Evolutionary conservation across 2,888 invertebrate species (phyloP).

Genomic region (Agrochola circellaris): DNA sequence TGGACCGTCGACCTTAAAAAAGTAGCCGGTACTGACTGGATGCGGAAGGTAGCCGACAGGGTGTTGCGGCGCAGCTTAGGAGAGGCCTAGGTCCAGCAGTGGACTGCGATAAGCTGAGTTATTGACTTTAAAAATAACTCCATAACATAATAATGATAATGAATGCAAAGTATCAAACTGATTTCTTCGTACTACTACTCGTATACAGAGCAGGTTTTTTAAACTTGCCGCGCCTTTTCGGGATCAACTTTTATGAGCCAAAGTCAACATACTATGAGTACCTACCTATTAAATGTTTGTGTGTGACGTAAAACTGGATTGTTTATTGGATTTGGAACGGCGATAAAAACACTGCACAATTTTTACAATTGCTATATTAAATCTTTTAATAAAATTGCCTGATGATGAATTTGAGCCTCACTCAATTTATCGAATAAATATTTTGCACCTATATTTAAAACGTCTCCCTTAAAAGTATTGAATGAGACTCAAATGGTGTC

Average conservation of each 20-base stretch:
- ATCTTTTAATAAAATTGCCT: conserved; percentile 67
- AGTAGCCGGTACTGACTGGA: too few species aligned
- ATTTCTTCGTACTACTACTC: background rate
- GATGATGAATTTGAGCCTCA: conserved; percentile 78
- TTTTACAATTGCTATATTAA: conserved; percentile 68
- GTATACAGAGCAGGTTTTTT: background rate
- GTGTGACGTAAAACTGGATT: background rate
- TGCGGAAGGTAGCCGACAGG: too few species aligned
- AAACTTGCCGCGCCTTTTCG: too few species aligned
- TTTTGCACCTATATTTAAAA: conserved; percentile 88
- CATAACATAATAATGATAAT: too few species aligned
- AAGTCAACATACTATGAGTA: background rate
- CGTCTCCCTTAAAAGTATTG: conserved; percentile 84
- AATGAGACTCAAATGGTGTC: conserved; percentile 78
- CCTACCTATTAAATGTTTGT: background rate
- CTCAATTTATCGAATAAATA: conserved; percentile 85
- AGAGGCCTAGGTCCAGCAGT: too few species aligned
- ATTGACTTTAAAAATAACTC: background rate
- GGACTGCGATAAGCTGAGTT: too few species aligned
- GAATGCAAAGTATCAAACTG: background rate
- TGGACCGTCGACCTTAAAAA: too few species aligned
- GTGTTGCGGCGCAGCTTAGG: too few species aligned
- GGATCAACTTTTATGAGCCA: background rate
- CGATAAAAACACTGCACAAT: conserved; percentile 40
- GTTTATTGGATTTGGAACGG: background rate